These are phyloP conservation scores for Montipora foliosa DNA, from an alignment of 64 coral and sea anemone genomes.

Conservation along the genomic window DNA sequence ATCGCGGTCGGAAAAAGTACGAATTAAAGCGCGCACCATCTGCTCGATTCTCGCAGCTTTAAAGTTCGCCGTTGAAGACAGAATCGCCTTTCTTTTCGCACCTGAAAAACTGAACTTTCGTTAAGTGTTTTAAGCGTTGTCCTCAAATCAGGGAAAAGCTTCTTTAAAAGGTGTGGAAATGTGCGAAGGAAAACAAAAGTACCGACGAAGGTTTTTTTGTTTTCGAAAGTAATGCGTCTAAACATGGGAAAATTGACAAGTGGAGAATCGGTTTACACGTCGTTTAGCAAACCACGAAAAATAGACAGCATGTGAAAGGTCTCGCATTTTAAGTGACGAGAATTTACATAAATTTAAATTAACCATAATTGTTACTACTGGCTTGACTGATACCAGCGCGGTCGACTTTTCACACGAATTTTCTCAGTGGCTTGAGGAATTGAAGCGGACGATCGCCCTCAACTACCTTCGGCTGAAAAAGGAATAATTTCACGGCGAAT, in stretches of 20 bases:
- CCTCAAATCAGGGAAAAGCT: conserved; percentile 58
- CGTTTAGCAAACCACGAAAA: conserved; percentile 85
- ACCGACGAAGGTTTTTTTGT: conserved; percentile 58
- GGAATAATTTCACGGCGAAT: neutral
- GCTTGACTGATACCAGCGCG: conserved; percentile 72
- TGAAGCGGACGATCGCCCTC: neutral
- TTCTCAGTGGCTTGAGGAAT: conserved; percentile 22
- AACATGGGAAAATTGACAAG: conserved; percentile 74
- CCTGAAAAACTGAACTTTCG: conserved; percentile 36
- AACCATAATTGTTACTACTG: conserved; percentile 84
- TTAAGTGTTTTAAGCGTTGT: conserved; percentile 67
- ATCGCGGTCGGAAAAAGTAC: conserved; percentile 26
- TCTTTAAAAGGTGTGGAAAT: conserved; percentile 46
- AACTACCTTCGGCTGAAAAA: neutral
- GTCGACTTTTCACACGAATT: conserved; percentile 51
- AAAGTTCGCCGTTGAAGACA: neutral
- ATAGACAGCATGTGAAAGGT: conserved; percentile 75
- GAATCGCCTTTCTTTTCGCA: conserved; percentile 3
- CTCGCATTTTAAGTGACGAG: conserved; percentile 78
- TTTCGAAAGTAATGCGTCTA: conserved; percentile 76
- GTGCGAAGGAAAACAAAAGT: conserved; percentile 55
- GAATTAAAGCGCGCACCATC: conserved; percentile 26
- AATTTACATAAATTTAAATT: conserved; percentile 96
- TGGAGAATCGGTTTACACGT: conserved; percentile 79
- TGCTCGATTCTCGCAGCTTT: conserved; percentile 19